These are phyloP conservation scores for Gadus chalcogrammus DNA, from an alignment of 2,113 vertebrate genomes.

Conservation along the genomic window DNA sequence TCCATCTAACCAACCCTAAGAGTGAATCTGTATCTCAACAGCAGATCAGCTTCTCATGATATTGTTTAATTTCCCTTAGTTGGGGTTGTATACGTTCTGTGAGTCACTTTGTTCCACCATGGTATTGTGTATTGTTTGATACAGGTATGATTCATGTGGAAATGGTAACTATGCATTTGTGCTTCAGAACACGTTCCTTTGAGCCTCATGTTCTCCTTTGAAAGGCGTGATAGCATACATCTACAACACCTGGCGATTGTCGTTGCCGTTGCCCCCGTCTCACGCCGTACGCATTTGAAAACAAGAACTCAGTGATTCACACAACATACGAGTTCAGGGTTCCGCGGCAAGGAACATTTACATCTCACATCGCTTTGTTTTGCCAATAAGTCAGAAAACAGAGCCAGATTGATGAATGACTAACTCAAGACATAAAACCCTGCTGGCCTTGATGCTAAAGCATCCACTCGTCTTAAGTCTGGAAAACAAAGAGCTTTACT, in stretches of 20 bases:
- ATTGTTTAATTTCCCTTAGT: no score
- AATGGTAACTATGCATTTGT: slow-evolving; percentile 37
- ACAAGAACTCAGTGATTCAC: slow-evolving; percentile 23
- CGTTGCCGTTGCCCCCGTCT: neutral
- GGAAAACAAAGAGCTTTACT: no score
- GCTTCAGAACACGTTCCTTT: slow-evolving; percentile 27
- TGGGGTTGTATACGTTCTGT: slow-evolving; percentile 18
- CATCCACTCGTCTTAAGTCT: no score
- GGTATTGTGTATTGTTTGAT: slow-evolving; percentile 14
- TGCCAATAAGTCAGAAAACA: neutral
- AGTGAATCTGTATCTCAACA: slow-evolving; percentile 34
- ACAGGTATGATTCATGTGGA: slow-evolving; percentile 34
- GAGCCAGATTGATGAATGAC: no score
- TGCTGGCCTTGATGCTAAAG: no score
- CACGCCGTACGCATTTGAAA: slow-evolving; percentile 24
- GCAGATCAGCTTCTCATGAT: neutral
- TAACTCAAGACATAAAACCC: no score
- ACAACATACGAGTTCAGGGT: slow-evolving; percentile 23
- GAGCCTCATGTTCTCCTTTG: slow-evolving; percentile 18
- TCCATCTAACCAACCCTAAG: slow-evolving; percentile 33
- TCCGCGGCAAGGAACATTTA: slow-evolving; percentile 33
- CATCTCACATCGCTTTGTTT: slow-evolving; percentile 49
- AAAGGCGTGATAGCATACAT: slow-evolving; percentile 43
- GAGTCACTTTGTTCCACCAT: slow-evolving; percentile 34
- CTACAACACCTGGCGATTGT: slow-evolving; percentile 52